Percentiles rank a stretch among this genome's conserved stretches.
Conservation (phyloP, 2,888 invertebrate genomes). For the Stenodera caucasica region DNA sequence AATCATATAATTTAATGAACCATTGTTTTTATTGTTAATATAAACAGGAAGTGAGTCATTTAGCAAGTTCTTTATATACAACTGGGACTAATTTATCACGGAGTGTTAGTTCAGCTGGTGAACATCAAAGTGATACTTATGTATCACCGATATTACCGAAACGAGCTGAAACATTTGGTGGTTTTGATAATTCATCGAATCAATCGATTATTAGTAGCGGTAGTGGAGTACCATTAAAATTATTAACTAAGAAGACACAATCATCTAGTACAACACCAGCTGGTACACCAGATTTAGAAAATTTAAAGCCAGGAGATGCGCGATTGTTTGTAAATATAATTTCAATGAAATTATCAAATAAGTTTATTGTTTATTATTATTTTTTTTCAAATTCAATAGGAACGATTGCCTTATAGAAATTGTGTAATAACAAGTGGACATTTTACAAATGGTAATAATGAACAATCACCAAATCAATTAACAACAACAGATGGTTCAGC, state of each 20-base stretch:
- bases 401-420: conserved; percentile 59
- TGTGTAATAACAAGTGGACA: conserved; percentile 58
- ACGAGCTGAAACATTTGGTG: conserved; percentile 94
- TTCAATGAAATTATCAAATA: background rate
- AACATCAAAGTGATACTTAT: conserved; percentile 84
- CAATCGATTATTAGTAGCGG: conserved; percentile 33
- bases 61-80: conserved; percentile 73
- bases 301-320: conserved; percentile 53
- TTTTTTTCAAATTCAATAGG: conserved; percentile 39
- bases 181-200: conserved; percentile 71
- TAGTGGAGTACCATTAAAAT: conserved; percentile 40
- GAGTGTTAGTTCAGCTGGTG: conserved; percentile 92
- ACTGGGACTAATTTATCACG: conserved; percentile 80
- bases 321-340: conserved; percentile 51
- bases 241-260: conserved; percentile 50
- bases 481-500: conserved; percentile 47
- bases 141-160: conserved; percentile 86
- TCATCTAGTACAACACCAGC: conserved; percentile 49
- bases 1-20: background rate
- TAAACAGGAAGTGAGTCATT: conserved; percentile 69
- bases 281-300: conserved; percentile 53
- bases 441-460: conserved; percentile 51
- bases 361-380: no score
- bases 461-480: conserved; percentile 16
- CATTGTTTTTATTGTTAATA: conserved; percentile 10